These are phyloP conservation scores for Orientallactaga bullata DNA, from an alignment of 2,113 vertebrate genomes.

Conservation along the genomic window DNA sequence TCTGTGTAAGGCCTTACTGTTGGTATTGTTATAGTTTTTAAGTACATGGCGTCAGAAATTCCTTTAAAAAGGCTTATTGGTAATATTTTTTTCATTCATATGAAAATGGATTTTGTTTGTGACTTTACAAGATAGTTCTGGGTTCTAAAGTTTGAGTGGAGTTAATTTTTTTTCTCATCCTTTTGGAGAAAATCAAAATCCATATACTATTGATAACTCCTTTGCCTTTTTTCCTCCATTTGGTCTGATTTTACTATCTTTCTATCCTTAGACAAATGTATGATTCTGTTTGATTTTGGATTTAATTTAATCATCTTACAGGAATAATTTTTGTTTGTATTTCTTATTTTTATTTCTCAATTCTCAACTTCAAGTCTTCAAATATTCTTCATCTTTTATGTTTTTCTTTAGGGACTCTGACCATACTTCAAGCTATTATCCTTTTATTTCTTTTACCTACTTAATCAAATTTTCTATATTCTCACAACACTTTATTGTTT, in stretches of 20 bases:
- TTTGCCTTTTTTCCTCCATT: neutral
- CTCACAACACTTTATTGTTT: conserved; percentile 20
- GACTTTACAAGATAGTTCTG: neutral
- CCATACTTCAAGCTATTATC: neutral
- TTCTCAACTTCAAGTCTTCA: conserved; percentile 25
- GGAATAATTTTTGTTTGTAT: neutral
- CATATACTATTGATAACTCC: neutral
- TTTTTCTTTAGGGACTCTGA: neutral
- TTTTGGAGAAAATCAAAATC: neutral
- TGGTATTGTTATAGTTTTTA: neutral
- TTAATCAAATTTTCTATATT: neutral
- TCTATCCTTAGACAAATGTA: neutral
- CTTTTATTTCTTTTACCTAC: neutral
- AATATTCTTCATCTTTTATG: neutral
- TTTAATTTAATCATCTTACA: neutral
- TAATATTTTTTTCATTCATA: neutral
- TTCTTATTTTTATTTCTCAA: neutral
- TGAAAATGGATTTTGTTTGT: neutral
- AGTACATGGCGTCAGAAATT: neutral
- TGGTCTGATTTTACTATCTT: neutral
- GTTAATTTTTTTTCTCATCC: neutral
- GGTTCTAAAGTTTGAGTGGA: conserved; percentile 7
- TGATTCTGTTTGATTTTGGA: neutral
- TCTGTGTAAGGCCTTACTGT: neutral
- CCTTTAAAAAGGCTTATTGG: neutral